These are phyloP conservation scores for Cheilosia urbana DNA, from an alignment of 2,888 invertebrate genomes.

Conservation along the genomic window DNA sequence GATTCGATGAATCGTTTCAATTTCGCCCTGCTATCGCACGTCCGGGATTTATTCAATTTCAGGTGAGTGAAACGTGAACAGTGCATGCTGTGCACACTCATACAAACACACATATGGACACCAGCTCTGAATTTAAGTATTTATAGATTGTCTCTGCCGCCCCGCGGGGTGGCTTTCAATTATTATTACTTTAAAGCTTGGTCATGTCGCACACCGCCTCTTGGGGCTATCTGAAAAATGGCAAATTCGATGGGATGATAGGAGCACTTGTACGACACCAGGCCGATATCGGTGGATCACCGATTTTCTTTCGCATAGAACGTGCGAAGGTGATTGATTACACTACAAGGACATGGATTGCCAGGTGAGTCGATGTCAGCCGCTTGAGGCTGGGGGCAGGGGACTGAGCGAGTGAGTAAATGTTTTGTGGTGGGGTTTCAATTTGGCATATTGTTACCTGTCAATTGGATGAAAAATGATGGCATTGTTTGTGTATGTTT, in stretches of 20 bases:
- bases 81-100: conserved; percentile 6
- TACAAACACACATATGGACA: not conserved
- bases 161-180: conserved; percentile 57
- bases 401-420: conserved; percentile 21
- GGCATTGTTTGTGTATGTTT: conserved; percentile 61
- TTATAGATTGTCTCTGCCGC: conserved; percentile 56
- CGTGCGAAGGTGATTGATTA: conserved; percentile 86
- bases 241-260: conserved; percentile 88
- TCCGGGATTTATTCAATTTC: conserved; percentile 88
- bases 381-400: not conserved
- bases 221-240: conserved; percentile 87
- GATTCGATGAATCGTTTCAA: conserved; percentile 88
- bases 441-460: conserved; percentile 78
- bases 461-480: conserved; percentile 78
- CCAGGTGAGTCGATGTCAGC: conserved; percentile 84
- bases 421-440: conserved; percentile 75
- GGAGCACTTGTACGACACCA: conserved; percentile 85
- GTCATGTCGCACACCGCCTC: conserved; percentile 84
- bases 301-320: conserved; percentile 87
- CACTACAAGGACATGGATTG: conserved; percentile 86
- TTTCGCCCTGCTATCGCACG: conserved; percentile 86
- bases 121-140: conserved; percentile 40
- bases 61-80: conserved; percentile 84
- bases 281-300: conserved; percentile 88
- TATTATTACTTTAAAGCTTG: conserved; percentile 77